Base-by-base conservation (phyloP, 2,797 vertebrate genomes). In the Sebastes iracundus region DNA sequence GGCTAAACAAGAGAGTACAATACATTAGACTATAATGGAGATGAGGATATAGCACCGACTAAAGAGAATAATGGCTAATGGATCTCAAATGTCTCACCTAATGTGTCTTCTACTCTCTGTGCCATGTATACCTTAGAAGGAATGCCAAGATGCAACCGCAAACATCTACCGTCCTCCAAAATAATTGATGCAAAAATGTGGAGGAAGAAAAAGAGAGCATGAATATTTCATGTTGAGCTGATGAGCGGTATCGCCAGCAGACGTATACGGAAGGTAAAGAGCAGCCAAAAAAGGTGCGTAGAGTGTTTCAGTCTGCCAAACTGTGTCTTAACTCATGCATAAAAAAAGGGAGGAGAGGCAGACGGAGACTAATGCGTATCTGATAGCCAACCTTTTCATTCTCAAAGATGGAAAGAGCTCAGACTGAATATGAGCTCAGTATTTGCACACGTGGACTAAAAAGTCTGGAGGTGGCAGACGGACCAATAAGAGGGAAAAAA, bases 211-310 rank as follows among this genome's bases (percentile, higher is more conserved):
- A 78, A 11, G 75, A 42, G 49, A 61, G 78, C 73, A 94, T 94
- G 81, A 94, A 93, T 90, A 91, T 93, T 92, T 93, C 74, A 94
- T 90, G 78, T 62, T 82, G 13, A 46, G 75, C 70, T 79, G 82
- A 87, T 75, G 83, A 82, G 83, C 66, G 66, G 78, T 90, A 86
- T 75, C 79, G 83, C 86, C 83, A 72, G 77, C 77, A 86, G 85
- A 88, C 79, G 82, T 46, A 82, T 80, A 73, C 49, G 42, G 80
- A 68, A 87, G 84, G 76, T 86, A 77, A 75, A 88, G 84, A 80
- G 79, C 75, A 85, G 86, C 82, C 84, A 81, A 90, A 52, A 88
- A 88, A 92, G 83, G 85, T 90, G 87, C 46, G 13, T 6, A 80
- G 77, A 85, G 71, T 58, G 75, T 86, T 84, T 79, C 85, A 82